Base-by-base conservation (phyloP, 1,140 invertebrate genomes). In the Meloidogyne chitwoodi region DNA sequence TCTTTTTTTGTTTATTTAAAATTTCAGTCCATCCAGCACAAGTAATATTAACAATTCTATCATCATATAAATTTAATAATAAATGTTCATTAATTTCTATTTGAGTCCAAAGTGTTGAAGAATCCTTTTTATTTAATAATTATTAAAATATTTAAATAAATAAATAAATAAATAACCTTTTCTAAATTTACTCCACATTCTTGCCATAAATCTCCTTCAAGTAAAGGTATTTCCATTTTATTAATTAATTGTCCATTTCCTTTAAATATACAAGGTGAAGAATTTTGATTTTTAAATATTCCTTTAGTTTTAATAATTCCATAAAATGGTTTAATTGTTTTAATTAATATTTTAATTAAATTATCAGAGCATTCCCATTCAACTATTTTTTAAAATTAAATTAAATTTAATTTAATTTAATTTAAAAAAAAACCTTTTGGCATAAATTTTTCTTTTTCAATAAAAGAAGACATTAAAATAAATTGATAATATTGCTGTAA, bases 251-350 rank as follows among this genome's bases (percentile, higher is more conserved):
- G 19, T 19, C 68, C 68, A 48, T 44, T 70, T 5, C 68, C 68
- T 41, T 31, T 19, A 19, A 44, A n/a, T 44, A 61, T 29, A 70
- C 68, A 70, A 27, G 68, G 61, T 1, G 48, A 56, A 22, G 68
- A 70, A 10, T 44, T 44, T 31, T 44, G 44, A 41, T 70, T 19
- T 44, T 44, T 19, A n/a, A 26, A 8, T 56, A 70, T 27, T 44
- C 68, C 68, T 44, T 61, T 70, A 27, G 68, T 31, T 56, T n/a
- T 44, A 61, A 70, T 70, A 29, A 70, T 44, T 44, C 68, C 68
- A 29, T 44, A 61, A 61, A 70, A 70, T 19, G 68, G 68, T 8
- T 44, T 44, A 44, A 26, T 44, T 26, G 68, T 70, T 44, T 44
- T 44, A 16, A 70, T 34, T 27, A 70, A 11, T 16, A 70, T 61